These are phyloP conservation scores for Lasioglossum zephyrum DNA, from an alignment of 2,888 invertebrate species.

Conservation along the genomic window DNA sequence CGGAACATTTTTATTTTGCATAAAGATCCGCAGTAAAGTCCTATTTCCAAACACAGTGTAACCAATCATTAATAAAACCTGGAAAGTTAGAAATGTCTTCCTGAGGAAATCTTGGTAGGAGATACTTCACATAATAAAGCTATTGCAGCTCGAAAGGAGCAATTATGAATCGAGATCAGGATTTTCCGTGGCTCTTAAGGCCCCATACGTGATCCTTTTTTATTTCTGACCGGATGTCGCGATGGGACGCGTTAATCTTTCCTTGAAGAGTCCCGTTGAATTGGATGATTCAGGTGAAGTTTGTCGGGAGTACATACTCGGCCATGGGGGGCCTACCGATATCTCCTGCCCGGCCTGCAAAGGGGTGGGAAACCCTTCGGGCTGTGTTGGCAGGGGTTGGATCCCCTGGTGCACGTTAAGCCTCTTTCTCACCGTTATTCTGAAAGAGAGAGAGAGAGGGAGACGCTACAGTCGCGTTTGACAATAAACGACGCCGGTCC, in stretches of 20 bases:
- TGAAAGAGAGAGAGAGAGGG: neutral
- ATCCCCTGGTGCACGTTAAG: slow-evolving; percentile 69
- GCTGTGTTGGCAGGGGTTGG: slow-evolving; percentile 68
- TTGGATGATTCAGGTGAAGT: slow-evolving; percentile 75
- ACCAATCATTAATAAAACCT: neutral
- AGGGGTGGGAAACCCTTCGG: slow-evolving; percentile 75
- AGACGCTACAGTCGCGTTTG: slow-evolving; percentile 33
- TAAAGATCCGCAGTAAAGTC: neutral
- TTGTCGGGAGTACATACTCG: slow-evolving; percentile 64
- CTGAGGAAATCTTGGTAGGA: neutral
- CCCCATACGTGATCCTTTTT: slow-evolving; percentile 52
- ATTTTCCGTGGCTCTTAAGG: slow-evolving; percentile 54
- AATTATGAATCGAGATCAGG: slow-evolving; percentile 64
- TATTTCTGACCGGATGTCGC: slow-evolving; percentile 59
- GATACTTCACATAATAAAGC: neutral
- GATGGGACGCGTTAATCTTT: slow-evolving; percentile 68
- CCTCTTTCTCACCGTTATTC: slow-evolving; percentile 65
- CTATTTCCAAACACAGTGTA: neutral
- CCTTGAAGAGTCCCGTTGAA: slow-evolving; percentile 69
- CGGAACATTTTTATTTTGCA: too few species aligned
- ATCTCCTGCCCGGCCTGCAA: slow-evolving; percentile 64
- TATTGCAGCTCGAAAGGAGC: slow-evolving; percentile 51
- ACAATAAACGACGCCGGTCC: slow-evolving; percentile 58
- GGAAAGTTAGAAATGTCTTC: neutral
- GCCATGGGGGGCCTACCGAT: slow-evolving; percentile 46